These are phyloP conservation scores for Drosophila gunungcola DNA, from an alignment of 1,140 invertebrate species.

Conservation along the genomic window DNA sequence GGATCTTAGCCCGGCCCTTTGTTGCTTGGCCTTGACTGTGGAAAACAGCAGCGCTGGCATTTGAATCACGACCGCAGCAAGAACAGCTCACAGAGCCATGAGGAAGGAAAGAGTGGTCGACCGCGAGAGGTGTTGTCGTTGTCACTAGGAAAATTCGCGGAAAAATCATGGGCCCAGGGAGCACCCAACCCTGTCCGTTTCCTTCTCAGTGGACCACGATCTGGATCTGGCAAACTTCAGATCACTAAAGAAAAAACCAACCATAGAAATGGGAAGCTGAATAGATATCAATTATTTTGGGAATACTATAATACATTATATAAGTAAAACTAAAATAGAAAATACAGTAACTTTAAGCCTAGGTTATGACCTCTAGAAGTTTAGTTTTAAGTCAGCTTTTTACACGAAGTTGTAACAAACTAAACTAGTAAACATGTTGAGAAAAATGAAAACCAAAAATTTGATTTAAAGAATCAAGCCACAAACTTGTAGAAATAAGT, in stretches of 20 bases:
- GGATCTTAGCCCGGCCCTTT: conserved; percentile 30
- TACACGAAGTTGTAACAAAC: no score
- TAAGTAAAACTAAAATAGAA: no score
- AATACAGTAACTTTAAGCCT: no score
- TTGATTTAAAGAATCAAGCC: no score
- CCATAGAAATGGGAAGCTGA: no score
- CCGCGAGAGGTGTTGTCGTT: conserved; percentile 42
- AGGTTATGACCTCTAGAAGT: no score
- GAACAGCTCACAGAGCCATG: neutral
- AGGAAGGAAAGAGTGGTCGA: neutral
- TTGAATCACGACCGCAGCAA: conserved; percentile 60
- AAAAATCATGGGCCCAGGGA: conserved; percentile 30
- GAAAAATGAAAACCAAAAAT: no score
- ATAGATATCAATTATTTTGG: no score
- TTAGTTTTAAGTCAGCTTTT: no score
- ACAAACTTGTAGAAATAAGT: no score
- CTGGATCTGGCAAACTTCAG: conserved; percentile 19
- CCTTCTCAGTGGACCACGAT: conserved; percentile 30
- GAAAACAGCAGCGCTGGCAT: conserved; percentile 42
- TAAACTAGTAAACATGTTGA: no score
- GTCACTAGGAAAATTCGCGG: conserved; percentile 46
- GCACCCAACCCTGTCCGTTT: conserved; percentile 36
- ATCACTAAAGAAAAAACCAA: conserved; percentile 21
- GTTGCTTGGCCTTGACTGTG: conserved; percentile 69
- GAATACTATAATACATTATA: no score